Evolutionary conservation across 2,888 invertebrate species (phyloP).

Genomic region (Pycnomerus fuliginosus): DNA sequence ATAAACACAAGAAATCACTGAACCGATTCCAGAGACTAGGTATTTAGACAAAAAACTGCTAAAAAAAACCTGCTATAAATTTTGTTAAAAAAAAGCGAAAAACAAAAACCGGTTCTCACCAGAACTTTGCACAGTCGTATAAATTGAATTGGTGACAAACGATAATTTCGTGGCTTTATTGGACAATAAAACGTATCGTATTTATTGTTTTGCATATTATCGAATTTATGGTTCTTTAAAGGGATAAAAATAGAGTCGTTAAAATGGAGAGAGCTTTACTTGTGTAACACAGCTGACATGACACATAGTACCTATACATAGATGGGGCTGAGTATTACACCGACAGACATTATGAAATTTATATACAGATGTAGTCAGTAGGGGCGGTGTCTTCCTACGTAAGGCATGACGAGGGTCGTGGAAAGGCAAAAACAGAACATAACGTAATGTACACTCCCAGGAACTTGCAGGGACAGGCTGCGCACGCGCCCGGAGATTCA

Average conservation of each 20-base stretch:
- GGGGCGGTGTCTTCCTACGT: slow-evolving; percentile 47
- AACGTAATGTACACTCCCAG: slow-evolving; percentile 39
- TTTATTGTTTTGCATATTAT: neutral
- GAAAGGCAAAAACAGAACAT: slow-evolving; percentile 37
- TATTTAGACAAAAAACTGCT: too few species aligned
- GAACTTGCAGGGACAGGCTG: slow-evolving; percentile 43
- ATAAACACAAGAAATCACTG: too few species aligned
- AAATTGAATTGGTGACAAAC: too few species aligned
- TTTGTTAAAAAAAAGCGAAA: too few species aligned
- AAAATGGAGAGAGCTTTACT: slow-evolving; percentile 56
- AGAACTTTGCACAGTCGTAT: too few species aligned
- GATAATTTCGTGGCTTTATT: too few species aligned
- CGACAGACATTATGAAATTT: slow-evolving; percentile 47
- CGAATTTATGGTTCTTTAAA: neutral
- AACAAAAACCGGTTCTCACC: too few species aligned
- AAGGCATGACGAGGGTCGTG: slow-evolving; percentile 50
- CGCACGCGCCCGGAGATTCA: slow-evolving; percentile 46
- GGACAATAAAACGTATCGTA: neutral
- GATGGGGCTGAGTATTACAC: slow-evolving; percentile 53
- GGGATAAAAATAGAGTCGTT: slow-evolving; percentile 21
- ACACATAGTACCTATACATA: slow-evolving; percentile 54
- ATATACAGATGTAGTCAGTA: slow-evolving; percentile 44
- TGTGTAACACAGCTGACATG: slow-evolving; percentile 55
- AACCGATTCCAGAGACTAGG: too few species aligned
- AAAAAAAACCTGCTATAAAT: too few species aligned